phyloP scores from a whole-genome alignment of 2,113 vertebrate species.

The Poecile atricapillus region DNA sequence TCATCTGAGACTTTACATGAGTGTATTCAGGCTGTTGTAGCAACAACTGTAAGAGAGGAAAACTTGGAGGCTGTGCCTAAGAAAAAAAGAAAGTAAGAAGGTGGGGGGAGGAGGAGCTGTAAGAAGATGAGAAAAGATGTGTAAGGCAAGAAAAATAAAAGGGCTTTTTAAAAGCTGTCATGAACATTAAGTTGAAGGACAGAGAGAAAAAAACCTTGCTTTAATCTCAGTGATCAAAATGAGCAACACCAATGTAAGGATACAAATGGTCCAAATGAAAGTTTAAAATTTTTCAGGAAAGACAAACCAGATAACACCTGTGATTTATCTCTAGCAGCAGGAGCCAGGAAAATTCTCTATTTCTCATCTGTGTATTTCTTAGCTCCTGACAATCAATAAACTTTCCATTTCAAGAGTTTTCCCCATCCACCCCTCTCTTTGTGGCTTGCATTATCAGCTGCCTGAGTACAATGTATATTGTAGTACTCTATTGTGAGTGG shows the following conservation, averaged over 20 bases:
- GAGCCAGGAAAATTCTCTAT: conserved; percentile 10
- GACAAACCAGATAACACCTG: not conserved
- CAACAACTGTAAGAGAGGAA: not conserved
- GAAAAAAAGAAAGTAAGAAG: not conserved
- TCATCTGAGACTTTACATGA: not conserved
- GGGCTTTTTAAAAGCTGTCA: not conserved
- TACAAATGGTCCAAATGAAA: not conserved
- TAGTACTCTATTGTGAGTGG: not conserved
- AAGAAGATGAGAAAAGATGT: not conserved
- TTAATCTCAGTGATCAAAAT: conserved; percentile 16
- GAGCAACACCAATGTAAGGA: not conserved
- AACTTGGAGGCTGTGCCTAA: not conserved
- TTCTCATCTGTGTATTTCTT: conserved; percentile 22
- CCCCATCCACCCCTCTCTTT: not conserved
- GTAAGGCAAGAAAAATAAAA: conserved; percentile 1
- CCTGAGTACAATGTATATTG: not conserved
- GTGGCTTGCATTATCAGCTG: not conserved
- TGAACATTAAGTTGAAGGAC: not conserved
- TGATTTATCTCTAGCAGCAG: not conserved
- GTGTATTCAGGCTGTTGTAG: not conserved
- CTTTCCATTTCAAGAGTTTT: not conserved
- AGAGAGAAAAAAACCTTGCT: not conserved
- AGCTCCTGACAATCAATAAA: not conserved
- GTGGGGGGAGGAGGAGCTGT: not conserved
- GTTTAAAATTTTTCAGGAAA: not conserved